phyloP scores from a whole-genome alignment of 2,797 vertebrate genomes.

The Chelidonichthys spinosus region DNA sequence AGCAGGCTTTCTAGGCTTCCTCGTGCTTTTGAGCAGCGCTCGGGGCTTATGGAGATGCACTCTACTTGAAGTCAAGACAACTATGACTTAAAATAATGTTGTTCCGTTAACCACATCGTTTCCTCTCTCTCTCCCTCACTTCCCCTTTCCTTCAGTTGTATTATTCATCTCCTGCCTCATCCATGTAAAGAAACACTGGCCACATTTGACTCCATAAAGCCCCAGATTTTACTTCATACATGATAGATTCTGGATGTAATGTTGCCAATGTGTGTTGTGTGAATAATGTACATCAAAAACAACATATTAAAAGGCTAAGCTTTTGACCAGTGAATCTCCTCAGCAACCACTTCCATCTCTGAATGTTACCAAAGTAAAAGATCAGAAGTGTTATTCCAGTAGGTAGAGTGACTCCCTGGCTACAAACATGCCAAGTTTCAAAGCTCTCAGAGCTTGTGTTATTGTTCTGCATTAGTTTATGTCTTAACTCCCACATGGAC shows the following conservation, averaged over 20 bases:
- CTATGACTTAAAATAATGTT: constrained; percentile 59
- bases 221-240: constrained; percentile 11
- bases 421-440: too few species aligned
- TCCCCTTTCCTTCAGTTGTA: constrained; percentile 28
- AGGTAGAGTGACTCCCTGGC: too few species aligned
- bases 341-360: too few species aligned
- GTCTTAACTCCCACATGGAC: too few species aligned
- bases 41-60: constrained; percentile 63
- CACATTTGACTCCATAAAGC: constrained; percentile 14
- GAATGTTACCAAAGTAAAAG: too few species aligned
- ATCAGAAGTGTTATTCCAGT: too few species aligned
- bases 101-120: constrained; percentile 44
- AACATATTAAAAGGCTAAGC: too few species aligned
- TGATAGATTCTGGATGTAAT: background rate
- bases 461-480: too few species aligned
- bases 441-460: too few species aligned
- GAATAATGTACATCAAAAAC: too few species aligned
- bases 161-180: constrained; percentile 30
- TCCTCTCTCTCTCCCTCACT: background rate
- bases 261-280: too few species aligned
- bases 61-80: constrained; percentile 58
- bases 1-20: constrained; percentile 72
- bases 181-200: constrained; percentile 12
- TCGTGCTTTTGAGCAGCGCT: constrained; percentile 61
- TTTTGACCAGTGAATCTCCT: too few species aligned